Evolutionary conservation across 2,888 invertebrate genomes (phyloP), one percentile per base, ranked within the genome.

Genomic region (Scelioninae gen. 1): DNA sequence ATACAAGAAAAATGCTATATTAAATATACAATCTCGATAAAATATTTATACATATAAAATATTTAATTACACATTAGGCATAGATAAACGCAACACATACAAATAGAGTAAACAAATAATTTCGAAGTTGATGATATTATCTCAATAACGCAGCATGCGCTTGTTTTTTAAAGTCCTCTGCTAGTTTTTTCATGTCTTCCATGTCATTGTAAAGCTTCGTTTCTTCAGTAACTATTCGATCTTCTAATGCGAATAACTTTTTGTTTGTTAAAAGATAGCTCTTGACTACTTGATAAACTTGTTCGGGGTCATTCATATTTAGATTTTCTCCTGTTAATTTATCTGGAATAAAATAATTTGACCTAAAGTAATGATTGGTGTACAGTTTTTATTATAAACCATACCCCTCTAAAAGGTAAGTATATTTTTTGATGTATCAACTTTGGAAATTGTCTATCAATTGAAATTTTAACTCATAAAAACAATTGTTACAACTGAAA

Each of bases 151-250:
- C 93, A 51, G 90, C 91, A 63, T 91, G 87, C 4, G 93, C 92
- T 87, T 93, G 92, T 75, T 90, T 88, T 82, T 91, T 90, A 58
- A 93, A 92, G 40, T 92, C 90, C 82, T 92, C 89, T 7, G 92
- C 91, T 80, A 93, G 89, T 79, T 85, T 86, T 69, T 88, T 89
- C 85, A 93, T 90, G 80, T 91, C 91, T 49, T 87, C 82, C 13
- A 90, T 89, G 68, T 88, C 87, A 3, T 82, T 81, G 63, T 89
- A 87, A 31, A 93, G 86, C 13, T 86, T 85, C n/a, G 88, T 78
- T 66, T 89, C 88, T 62, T 91, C 90, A 11, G 84, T 85, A 55
- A 85, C 77, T 29, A 93, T 86, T 11, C 80, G 79, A 13, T 87
- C 85, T 56, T 91, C 87, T 34, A 92, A 86, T 34, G 87, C 85